Percentiles rank a stretch among this genome's conserved stretches.
Evolutionary conservation across 2,888 invertebrate species (phyloP).

Genomic region (Harpagoxenus sublaevis): DNA sequence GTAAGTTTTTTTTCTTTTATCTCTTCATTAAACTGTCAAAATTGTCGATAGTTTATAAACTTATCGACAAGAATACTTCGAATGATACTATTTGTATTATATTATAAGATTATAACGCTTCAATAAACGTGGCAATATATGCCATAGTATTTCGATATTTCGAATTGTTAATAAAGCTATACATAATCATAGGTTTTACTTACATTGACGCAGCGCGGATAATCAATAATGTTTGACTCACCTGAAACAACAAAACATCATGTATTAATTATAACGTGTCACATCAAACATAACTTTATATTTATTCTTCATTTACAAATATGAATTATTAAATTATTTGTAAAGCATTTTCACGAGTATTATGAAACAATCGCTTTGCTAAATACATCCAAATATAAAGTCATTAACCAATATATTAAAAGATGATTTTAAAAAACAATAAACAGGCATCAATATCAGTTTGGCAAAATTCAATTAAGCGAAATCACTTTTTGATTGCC

Average conservation of each 20-base stretch:
- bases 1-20: neutral
- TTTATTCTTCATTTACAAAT: constrained; percentile 8
- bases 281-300: constrained; percentile 10
- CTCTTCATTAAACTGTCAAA: neutral
- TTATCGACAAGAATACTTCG: constrained; percentile 58
- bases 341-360: neutral
- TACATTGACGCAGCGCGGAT: constrained; percentile 53
- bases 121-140: constrained; percentile 54
- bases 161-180: constrained; percentile 28
- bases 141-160: constrained; percentile 30
- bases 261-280: constrained; percentile 39
- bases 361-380: neutral
- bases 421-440: neutral
- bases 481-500: neutral
- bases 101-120: constrained; percentile 6
- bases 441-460: neutral
- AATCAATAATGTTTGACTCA: constrained; percentile 53
- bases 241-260: constrained; percentile 70
- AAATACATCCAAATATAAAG: neutral
- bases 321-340: neutral
- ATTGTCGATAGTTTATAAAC: constrained; percentile 53
- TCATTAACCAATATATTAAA: neutral
- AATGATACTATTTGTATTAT: constrained; percentile 54
- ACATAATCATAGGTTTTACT: constrained; percentile 66
- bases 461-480: neutral